phyloP scores from a whole-genome alignment of 2,113 vertebrate genomes.

The Astur gentilis region DNA sequence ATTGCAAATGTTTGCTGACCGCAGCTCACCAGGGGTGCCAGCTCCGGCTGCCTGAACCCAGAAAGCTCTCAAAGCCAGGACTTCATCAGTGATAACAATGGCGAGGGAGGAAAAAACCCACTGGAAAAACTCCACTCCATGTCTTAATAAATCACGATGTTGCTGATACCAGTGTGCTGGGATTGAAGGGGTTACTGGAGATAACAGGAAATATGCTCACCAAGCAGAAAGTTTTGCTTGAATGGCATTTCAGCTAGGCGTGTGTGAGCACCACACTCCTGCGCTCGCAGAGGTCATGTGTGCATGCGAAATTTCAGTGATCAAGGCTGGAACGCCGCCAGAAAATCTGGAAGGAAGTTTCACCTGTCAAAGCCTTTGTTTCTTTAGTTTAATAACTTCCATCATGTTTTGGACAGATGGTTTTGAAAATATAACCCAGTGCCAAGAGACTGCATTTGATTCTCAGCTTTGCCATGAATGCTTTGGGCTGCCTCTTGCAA shows the following conservation, averaged over 20 bases:
- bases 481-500: neutral
- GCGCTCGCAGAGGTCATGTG: neutral
- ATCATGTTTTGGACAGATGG: neutral
- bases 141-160: neutral
- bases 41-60: neutral
- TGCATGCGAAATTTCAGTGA: neutral
- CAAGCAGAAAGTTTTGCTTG: constrained; percentile 1
- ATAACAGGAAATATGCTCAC: neutral
- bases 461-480: neutral
- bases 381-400: neutral
- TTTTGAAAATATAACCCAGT: neutral
- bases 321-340: neutral
- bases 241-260: neutral
- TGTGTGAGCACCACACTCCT: accelerated
- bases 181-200: neutral
- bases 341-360: neutral
- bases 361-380: neutral
- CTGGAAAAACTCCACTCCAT: neutral
- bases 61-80: neutral
- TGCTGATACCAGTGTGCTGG: neutral
- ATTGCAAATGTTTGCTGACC: neutral
- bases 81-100: neutral
- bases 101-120: too few species aligned
- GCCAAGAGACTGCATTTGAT: neutral
- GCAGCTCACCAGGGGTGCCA: neutral